Conservation (phyloP, 2,113 vertebrate species). For the Pipra filicauda region DNA sequence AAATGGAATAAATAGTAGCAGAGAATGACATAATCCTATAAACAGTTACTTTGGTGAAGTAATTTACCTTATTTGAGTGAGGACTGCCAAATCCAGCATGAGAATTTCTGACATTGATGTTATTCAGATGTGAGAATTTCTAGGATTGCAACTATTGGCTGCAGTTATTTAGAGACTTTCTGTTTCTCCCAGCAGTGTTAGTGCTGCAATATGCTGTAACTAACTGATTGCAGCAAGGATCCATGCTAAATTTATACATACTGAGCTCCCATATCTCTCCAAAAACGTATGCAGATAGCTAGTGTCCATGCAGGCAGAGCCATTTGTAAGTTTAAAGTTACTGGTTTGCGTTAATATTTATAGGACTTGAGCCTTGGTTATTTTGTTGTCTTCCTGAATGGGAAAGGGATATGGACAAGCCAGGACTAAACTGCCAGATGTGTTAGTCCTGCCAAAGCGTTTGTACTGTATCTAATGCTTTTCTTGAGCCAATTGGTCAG, state of each 20-base stretch:
- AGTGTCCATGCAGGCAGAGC: conserved; percentile 14
- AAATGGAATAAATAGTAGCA: not conserved
- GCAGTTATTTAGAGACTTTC: conserved; percentile 7
- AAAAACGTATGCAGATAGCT: conserved; percentile 22
- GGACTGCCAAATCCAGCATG: conserved; percentile 8
- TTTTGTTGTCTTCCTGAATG: conserved; percentile 30
- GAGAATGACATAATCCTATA: not conserved
- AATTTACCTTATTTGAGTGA: conserved; percentile 32
- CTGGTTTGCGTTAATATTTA: conserved; percentile 30
- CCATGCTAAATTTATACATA: conserved; percentile 43
- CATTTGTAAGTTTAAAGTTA: conserved; percentile 45
- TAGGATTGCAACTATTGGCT: not conserved
- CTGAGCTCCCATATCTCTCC: not conserved
- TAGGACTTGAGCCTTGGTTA: not conserved
- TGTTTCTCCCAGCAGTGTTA: conserved; percentile 33
- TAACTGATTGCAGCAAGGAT: conserved; percentile 56
- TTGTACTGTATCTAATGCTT: not conserved
- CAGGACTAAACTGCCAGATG: conserved; percentile 4
- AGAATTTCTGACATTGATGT: conserved; percentile 38
- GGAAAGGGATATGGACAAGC: not conserved
- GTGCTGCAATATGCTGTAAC: conserved; percentile 40
- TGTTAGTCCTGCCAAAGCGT: not conserved
- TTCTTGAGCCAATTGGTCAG: conserved; percentile 12
- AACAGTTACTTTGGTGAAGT: not conserved
- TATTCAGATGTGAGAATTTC: conserved; percentile 48